Conservation (phyloP, 2,113 vertebrate species). For the Pipa parva region DNA sequence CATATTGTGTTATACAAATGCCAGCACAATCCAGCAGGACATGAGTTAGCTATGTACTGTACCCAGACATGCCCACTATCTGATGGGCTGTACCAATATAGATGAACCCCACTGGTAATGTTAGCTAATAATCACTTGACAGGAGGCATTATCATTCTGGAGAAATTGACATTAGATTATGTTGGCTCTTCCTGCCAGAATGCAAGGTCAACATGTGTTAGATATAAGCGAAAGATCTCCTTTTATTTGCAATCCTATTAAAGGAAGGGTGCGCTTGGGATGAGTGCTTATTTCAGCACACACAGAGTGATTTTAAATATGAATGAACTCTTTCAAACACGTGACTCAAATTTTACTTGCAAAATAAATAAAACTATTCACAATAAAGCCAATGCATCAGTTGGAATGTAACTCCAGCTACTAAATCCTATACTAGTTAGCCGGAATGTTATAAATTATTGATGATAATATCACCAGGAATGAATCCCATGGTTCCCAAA, state of each 20-base stretch:
- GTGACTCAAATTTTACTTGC: neutral
- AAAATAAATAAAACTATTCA: neutral
- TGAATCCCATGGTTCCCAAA: neutral
- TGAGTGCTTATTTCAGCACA: too few species aligned
- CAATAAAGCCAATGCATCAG: neutral
- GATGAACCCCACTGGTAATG: neutral
- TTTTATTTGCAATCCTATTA: neutral
- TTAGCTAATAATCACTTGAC: neutral
- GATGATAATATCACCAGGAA: neutral
- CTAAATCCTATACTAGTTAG: neutral
- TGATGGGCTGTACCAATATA: too few species aligned
- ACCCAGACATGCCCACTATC: too few species aligned
- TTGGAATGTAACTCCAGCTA: neutral
- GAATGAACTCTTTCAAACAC: too few species aligned
- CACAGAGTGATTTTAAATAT: too few species aligned
- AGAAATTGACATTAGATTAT: too few species aligned
- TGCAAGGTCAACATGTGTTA: neutral
- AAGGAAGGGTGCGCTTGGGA: neutral
- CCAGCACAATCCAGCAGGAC: too few species aligned
- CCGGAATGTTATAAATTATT: neutral
- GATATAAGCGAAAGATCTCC: neutral
- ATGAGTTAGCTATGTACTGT: too few species aligned
- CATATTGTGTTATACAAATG: too few species aligned
- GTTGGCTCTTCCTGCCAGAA: neutral
- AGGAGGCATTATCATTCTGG: neutral